Evolutionary conservation across 2,888 invertebrate genomes (phyloP).

Genomic region (Drosophila algonquin): DNA sequence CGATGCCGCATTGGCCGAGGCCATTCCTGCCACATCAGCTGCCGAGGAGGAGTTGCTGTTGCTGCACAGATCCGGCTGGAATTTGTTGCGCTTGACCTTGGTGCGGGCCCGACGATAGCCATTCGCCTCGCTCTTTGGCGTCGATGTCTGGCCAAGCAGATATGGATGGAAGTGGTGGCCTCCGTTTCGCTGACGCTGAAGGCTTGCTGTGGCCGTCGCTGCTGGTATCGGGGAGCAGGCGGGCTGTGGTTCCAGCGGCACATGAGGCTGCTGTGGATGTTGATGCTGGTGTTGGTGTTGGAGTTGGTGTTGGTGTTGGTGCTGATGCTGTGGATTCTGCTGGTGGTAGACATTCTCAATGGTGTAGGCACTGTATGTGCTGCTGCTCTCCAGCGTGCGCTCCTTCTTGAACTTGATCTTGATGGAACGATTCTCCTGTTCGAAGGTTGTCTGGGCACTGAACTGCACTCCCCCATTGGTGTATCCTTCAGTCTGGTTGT

Average conservation of each 20-base stretch:
- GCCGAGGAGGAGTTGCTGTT: constrained; percentile 82
- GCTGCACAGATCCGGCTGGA: constrained; percentile 65
- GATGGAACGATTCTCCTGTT: constrained; percentile 83
- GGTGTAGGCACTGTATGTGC: constrained; percentile 81
- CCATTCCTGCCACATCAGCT: constrained; percentile 57
- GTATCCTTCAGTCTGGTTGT: constrained; percentile 48
- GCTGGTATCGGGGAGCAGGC: constrained; percentile 27
- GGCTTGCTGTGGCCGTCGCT: background rate
- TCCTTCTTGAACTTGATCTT: constrained; percentile 84
- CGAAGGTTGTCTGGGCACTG: constrained; percentile 77
- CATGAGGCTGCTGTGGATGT: constrained; percentile 1
- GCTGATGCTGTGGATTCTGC: constrained; percentile 40
- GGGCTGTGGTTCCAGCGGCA: constrained; percentile 25
- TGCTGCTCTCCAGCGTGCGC: constrained; percentile 77
- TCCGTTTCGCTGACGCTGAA: constrained; percentile 71
- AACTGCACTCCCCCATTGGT: constrained; percentile 74
- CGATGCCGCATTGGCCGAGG: constrained; percentile 18
- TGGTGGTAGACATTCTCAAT: constrained; percentile 78
- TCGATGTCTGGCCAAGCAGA: constrained; percentile 80
- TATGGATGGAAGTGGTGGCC: constrained; percentile 81
- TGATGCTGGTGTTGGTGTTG: constrained; percentile 9
- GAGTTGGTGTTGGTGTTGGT: constrained; percentile 25
- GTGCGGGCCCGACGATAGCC: constrained; percentile 63
- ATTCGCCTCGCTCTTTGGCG: constrained; percentile 75
- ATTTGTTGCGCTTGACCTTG: constrained; percentile 73